phyloP scores from a whole-genome alignment of 2,797 vertebrate genomes.

The Gambusia yucatana region DNA sequence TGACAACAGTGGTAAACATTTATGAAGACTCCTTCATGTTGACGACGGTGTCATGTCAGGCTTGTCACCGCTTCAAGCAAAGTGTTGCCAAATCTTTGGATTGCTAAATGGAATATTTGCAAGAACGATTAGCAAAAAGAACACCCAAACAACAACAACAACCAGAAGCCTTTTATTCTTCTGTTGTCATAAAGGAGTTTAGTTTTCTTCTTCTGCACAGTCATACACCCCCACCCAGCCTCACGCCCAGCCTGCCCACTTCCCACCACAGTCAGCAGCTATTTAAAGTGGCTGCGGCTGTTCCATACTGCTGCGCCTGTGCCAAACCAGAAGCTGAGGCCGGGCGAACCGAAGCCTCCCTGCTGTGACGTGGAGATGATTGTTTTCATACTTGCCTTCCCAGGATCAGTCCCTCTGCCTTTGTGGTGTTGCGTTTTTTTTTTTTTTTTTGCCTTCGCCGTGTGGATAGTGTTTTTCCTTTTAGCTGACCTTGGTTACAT shows the following conservation, averaged over 20 bases:
- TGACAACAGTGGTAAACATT: no score
- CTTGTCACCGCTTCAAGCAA: no score
- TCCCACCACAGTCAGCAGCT: slow-evolving; percentile 61
- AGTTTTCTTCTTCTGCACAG: slow-evolving; percentile 30
- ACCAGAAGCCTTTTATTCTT: neutral
- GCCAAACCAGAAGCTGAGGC: slow-evolving; percentile 56
- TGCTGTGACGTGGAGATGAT: slow-evolving; percentile 56
- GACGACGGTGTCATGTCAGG: no score
- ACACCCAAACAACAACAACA: no score
- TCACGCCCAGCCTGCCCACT: slow-evolving; percentile 40
- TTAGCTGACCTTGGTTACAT: slow-evolving; percentile 70
- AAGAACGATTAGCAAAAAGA: neutral
- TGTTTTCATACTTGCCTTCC: slow-evolving; percentile 62
- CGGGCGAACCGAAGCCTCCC: slow-evolving; percentile 40
- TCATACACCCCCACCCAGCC: slow-evolving; percentile 41
- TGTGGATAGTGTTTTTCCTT: slow-evolving; percentile 63
- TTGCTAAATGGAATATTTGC: neutral
- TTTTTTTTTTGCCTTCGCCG: neutral
- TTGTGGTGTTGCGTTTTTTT: slow-evolving; percentile 11
- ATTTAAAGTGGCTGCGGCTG: slow-evolving; percentile 67
- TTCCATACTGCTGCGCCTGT: slow-evolving; percentile 58
- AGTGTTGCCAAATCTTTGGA: no score
- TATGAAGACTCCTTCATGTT: no score
- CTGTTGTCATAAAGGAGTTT: slow-evolving; percentile 8
- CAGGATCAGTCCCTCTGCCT: slow-evolving; percentile 34